Percentiles rank a stretch among this genome's conserved stretches.
phyloP scores from a whole-genome alignment of 2,113 vertebrate genomes.

The Erinaceus europaeus region DNA sequence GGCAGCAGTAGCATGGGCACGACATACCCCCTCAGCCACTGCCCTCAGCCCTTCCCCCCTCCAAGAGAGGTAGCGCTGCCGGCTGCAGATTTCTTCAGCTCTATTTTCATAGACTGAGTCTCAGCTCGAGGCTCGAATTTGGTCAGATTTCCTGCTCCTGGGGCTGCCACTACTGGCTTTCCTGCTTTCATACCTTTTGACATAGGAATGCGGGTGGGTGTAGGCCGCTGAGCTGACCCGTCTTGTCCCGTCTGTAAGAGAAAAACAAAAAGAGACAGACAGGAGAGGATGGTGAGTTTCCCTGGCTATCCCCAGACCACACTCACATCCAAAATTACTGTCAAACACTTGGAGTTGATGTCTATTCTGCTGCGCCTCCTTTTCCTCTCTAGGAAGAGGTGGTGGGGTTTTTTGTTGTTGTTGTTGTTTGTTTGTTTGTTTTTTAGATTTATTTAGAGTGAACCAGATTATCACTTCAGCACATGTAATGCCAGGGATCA shows the following conservation, averaged over 20 bases:
- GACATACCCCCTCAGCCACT: constrained; percentile 85
- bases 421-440: no score
- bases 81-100: constrained; percentile 93
- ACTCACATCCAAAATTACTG: neutral
- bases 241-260: constrained; percentile 89
- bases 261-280: constrained; percentile 59
- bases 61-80: constrained; percentile 84
- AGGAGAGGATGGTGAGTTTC: neutral
- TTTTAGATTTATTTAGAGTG: no score
- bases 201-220: constrained; percentile 93
- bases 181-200: constrained; percentile 95
- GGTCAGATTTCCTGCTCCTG: constrained; percentile 90
- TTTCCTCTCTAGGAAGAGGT: no score
- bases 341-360: neutral
- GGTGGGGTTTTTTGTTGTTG: no score
- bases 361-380: neutral
- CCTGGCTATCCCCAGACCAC: no score
- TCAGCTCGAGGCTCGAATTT: constrained; percentile 92
- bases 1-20: constrained; percentile 78
- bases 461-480: no score
- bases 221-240: constrained; percentile 85
- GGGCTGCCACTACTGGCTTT: constrained; percentile 89
- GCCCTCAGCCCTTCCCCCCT: constrained; percentile 90
- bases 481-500: no score
- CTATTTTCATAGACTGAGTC: constrained; percentile 95